Base-by-base conservation (phyloP, 1,140 invertebrate genomes). In the Frieseomelitta varia region DNA sequence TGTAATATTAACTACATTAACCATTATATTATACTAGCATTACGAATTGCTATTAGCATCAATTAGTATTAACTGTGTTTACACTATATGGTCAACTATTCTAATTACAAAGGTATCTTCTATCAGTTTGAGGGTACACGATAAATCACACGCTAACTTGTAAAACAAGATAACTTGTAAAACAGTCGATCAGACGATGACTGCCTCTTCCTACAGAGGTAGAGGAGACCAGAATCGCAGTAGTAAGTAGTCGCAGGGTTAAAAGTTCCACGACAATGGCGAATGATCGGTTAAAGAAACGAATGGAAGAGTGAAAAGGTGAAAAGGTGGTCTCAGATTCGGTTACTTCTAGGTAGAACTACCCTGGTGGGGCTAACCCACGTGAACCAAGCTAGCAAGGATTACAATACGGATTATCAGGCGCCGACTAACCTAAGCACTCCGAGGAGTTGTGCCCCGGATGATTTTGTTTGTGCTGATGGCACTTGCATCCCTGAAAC, bases 401-500 rank as follows among this genome's bases (percentile, higher is more conserved):
- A 88, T 89, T 90, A 90, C 91, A 91, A 88, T 85, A 86, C 87
- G 90, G 89, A 92, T 76, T 85, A 85, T 87, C 91, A 85, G 80
- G 88, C 86, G 87, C 87, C 90, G 84, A 89, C 91, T 89, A 93
- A 92, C 93, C 90, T 87, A 79, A 93, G 90, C 90, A 92, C 93
- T 90, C 88, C 92, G 81, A 93, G 93, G 92, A 94, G 90, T 93
- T 94, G 94, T 90, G 90, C 90, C 85, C 82, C 92, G 88, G 96
- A 96, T 91, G 95, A 96, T 91, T 96, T 97, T 93, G 95, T 94
- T 92, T 97, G 96, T 95, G 93, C 94, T 88, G 96, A 96, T 93
- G 97, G 95, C 93, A 96, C 95, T 90, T 97, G 97, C 95, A 96
- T 97, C 91, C 95, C 96, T 83, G 92, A 93, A 90, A 94, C 95